A percentile compares a stretch with the other conserved stretches of the same genome.
These are phyloP conservation scores for Sycobia sp. DNA, from an alignment of 1,140 invertebrate species.

Conservation along the genomic window DNA sequence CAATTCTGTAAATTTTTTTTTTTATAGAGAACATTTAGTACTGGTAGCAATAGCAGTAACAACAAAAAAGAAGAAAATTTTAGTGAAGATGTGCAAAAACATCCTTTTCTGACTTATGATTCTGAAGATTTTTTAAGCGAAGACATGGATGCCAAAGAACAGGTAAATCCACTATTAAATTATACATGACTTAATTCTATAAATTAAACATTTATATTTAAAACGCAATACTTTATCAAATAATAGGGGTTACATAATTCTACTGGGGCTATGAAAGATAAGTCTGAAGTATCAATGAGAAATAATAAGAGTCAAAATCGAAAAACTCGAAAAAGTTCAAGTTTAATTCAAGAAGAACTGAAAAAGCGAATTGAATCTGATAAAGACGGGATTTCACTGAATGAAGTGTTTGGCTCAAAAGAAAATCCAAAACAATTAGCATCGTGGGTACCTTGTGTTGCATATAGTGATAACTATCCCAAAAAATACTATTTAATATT, in stretches of 20 bases:
- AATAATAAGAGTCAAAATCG: background rate
- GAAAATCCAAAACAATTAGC: slow-evolving; percentile 31
- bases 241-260: background rate
- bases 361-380: no score
- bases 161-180: background rate
- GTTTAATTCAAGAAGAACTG: background rate
- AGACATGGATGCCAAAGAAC: background rate
- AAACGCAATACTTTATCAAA: background rate
- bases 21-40: slow-evolving; percentile 1
- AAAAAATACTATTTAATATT: slow-evolving; percentile 35
- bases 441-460: slow-evolving; percentile 25
- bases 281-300: background rate
- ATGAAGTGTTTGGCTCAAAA: slow-evolving; percentile 23
- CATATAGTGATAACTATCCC: background rate
- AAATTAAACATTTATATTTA: no score
- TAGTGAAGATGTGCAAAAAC: background rate
- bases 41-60: background rate
- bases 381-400: background rate
- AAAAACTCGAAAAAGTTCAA: background rate
- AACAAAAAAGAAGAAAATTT: background rate
- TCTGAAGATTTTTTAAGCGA: slow-evolving; percentile 23
- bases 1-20: background rate
- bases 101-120: slow-evolving; percentile 27
- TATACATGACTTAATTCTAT: no score
- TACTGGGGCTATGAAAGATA: background rate